phyloP scores from a whole-genome alignment of 2,113 vertebrate genomes.

The Gallinago paraguaiae region DNA sequence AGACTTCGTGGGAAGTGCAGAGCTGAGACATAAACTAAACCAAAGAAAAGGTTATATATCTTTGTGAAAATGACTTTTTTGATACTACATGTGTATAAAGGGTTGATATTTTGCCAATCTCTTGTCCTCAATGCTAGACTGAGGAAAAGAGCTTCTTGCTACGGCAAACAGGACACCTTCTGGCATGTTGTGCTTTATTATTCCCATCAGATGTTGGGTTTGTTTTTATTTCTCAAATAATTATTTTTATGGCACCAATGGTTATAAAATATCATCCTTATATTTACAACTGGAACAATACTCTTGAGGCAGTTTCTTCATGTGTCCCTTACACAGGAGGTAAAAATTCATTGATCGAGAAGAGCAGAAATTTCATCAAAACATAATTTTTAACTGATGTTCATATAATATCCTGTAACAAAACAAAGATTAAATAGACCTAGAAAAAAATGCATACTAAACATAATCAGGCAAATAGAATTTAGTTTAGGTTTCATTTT shows the following conservation, averaged over 20 bases:
- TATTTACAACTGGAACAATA: neutral
- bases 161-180: neutral
- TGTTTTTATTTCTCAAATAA: neutral
- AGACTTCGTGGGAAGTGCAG: neutral
- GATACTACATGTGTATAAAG: neutral
- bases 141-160: neutral
- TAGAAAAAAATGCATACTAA: neutral
- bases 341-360: neutral
- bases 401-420: neutral
- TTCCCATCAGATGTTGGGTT: neutral
- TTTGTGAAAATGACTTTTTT: neutral
- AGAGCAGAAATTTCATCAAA: neutral
- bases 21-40: neutral
- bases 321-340: neutral
- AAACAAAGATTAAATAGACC: conserved; percentile 9
- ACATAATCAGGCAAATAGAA: neutral
- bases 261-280: neutral
- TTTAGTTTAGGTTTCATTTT: neutral
- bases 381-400: neutral
- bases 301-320: neutral
- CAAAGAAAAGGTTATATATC: neutral
- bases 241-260: neutral
- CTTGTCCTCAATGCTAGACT: neutral
- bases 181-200: neutral
- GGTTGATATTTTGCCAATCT: neutral